Evolutionary conservation across 30 jellyfish, hydroid and myxozoan genomes (phyloP).

Genomic region (Chironex yamaguchii): DNA sequence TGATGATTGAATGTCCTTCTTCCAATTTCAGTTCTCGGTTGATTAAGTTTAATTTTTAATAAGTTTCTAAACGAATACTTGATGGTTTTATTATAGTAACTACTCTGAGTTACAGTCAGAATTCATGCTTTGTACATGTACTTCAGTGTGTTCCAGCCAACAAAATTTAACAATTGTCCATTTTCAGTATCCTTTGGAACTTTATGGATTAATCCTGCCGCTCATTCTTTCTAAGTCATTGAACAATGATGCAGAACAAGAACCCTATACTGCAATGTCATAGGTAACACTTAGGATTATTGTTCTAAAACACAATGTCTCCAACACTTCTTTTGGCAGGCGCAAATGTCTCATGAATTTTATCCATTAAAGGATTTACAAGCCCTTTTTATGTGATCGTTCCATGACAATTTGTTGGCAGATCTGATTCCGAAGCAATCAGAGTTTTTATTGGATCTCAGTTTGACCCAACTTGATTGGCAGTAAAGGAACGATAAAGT

Average conservation of each 20-base stretch:
- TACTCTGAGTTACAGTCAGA: slow-evolving; percentile 26
- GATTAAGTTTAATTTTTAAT: not conserved
- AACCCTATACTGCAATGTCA: slow-evolving; percentile 16
- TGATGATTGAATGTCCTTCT: slow-evolving; percentile 45
- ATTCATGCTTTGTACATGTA: slow-evolving; percentile 49
- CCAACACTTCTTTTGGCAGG: slow-evolving; percentile 12
- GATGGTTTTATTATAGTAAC: not conserved
- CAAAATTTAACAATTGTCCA: slow-evolving; percentile 23
- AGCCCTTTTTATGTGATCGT: no score
- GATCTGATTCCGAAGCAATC: no score
- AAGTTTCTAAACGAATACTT: slow-evolving; percentile 1
- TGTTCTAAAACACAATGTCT: slow-evolving; percentile 12
- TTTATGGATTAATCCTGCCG: slow-evolving; percentile 45
- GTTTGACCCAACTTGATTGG: slow-evolving; percentile 27
- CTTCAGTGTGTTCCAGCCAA: slow-evolving; percentile 54
- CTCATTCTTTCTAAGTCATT: slow-evolving; percentile 33
- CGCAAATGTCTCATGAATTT: slow-evolving; percentile 1
- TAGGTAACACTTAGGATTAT: not conserved
- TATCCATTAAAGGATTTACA: no score
- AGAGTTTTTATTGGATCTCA: no score
- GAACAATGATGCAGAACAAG: slow-evolving; percentile 14
- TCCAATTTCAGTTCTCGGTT: slow-evolving; percentile 47
- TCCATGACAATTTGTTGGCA: no score
- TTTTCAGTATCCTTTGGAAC: slow-evolving; percentile 52
- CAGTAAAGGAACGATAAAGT: slow-evolving; percentile 25